phyloP scores from a whole-genome alignment of 1,140 invertebrate genomes.

The Theocolax elegans region DNA sequence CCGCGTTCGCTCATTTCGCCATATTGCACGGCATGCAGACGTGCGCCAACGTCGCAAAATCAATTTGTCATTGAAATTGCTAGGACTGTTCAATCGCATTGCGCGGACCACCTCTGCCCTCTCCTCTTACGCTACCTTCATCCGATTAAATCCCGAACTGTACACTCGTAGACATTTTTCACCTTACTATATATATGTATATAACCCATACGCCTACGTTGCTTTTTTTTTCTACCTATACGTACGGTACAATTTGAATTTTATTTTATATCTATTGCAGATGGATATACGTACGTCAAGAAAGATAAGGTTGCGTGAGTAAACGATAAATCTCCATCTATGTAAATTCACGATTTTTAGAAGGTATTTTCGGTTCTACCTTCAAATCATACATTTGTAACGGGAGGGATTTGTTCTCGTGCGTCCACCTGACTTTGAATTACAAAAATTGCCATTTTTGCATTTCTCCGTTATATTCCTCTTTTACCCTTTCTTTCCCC shows the following conservation, averaged over 20 bases:
- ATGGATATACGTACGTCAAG: too few relatives aligned
- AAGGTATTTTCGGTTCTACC: too few relatives aligned
- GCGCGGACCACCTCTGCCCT: not conserved
- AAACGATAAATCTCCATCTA: too few relatives aligned
- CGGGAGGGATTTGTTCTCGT: not conserved
- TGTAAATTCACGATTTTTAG: too few relatives aligned
- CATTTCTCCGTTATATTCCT: too few relatives aligned
- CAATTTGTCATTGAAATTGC: constrained; percentile 36
- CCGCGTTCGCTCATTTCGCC: constrained; percentile 3
- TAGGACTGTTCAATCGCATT: not conserved
- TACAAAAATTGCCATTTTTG: constrained; percentile 6
- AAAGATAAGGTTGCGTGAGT: too few relatives aligned
- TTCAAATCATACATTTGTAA: constrained; percentile 16
- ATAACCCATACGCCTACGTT: not conserved
- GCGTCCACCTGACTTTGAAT: constrained; percentile 12
- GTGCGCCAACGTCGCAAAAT: not conserved
- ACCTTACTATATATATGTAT: too few relatives aligned
- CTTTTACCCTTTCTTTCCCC: too few relatives aligned
- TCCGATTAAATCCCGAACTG: not conserved
- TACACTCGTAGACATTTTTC: too few relatives aligned
- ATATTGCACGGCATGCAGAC: not conserved
- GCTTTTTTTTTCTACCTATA: not conserved
- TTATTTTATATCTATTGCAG: too few relatives aligned
- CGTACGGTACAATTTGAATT: too few relatives aligned
- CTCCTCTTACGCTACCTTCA: not conserved